Evolutionary conservation across 2,797 vertebrate species (phyloP), one percentile per base, ranked within the genome.

Genomic region (Sciurus carolinensis): DNA sequence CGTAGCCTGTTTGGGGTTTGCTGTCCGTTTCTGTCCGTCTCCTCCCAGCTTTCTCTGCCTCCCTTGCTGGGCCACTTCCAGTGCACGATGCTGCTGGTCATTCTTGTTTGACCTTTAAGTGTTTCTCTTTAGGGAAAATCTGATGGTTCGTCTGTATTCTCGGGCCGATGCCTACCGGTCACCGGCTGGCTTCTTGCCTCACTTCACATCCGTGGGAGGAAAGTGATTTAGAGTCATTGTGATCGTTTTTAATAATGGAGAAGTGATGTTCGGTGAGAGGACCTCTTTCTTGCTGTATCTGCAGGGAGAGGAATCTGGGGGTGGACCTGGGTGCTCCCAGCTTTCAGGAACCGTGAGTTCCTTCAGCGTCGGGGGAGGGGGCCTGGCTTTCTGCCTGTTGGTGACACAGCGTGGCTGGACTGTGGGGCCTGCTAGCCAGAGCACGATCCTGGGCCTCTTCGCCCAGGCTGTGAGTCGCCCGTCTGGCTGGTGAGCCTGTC

Each of bases 51-150:
- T n/a, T 59, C 87, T 24, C 84, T 87, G 22, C 69, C 90, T 95
- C 44, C 10, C 82, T 39, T 62, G 57, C 67, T 88, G 50, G 93
- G 72, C 86, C 83, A 18, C 59, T 93, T 94, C 52, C 82, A 84
- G 36, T 30, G 36, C 88, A 0, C 18, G n/a, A 33, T 30, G 66
- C 62, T 52, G 39, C 97, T 75, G 62, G 81, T 94, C 94, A 81
- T 95, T 96, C 97, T 81, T 9, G 86, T 91, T 92, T 96, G 92
- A 95, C 64, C 83, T 98, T 97, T 97, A 91, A 94, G 11, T 82
- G 36, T 91, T 75, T 94, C 44, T 87, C 95, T 87, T 94, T 26
- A 67, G 87, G 96, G 94, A 93, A 96, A 96, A 90, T 84, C 22
- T 33, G 84, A 95, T 81, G 85, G 17, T 82, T 50, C 26, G 39